Evolutionary conservation across 2,888 invertebrate genomes (phyloP), one percentile per base, ranked within the genome.

Genomic region (Laothoe populi): DNA sequence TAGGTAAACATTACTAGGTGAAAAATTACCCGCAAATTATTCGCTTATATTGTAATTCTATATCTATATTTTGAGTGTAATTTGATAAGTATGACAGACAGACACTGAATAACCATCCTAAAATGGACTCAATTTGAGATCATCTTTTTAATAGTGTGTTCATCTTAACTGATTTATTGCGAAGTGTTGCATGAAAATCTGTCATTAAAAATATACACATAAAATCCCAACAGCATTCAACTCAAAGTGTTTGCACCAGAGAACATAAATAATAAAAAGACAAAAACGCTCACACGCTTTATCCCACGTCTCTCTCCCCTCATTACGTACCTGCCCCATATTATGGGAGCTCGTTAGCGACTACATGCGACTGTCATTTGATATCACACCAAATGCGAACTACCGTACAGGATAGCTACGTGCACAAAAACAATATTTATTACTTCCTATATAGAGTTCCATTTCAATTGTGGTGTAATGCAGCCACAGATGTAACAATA

Each of bases 321-420:
- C 38, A 62, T 35, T 62, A 57, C 57, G 23, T 48, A n/a, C 57
- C 62, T 40, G 35, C 16, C 71, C 72, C 69, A 75, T 81, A 82
- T 83, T 81, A 82, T 79, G 73, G 77, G 78, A 77, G 77, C 87
- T 89, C 87, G 88, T 89, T 89, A 87, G 83, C 77, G 80, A 78
- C 82, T 87, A 86, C 84, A 84, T 82, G 84, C 75, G 81, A 82
- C 81, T 84, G 87, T 86, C 89, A 87, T 89, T 90, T 86, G 87
- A 87, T 84, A 89, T 81, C 79, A 77, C 75, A 71, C 75, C 75
- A 78, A 75, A 78, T 71, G 69, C 69, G 77, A 72, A 79, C 74
- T 78, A 74, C 68, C 72, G 69, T 66, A 63, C 61, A 69, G 63
- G 62, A 40, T 60, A 31, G 65, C 48, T 57, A 8, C 40, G 68